Evolutionary conservation across 1,140 invertebrate species (phyloP), one percentile per base, ranked within the genome.

Genomic region (Drosophila lacteicornis): DNA sequence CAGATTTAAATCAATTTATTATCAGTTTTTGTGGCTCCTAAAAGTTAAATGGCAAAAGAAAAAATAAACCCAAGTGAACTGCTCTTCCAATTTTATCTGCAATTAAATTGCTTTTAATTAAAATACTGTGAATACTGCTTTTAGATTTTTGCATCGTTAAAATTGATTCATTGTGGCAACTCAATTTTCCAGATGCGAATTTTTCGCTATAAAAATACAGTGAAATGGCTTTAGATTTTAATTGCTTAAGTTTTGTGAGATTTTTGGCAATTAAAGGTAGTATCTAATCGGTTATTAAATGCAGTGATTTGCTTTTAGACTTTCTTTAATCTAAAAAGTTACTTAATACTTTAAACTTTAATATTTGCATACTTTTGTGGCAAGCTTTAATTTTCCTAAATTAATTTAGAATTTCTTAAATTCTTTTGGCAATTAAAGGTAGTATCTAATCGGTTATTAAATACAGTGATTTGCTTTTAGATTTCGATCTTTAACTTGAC

Each of bases 11-110:
- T 58, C 22, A 40, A 53, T 45, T 58, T 74, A 51, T 50, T 42
- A 50, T 50, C 33, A 58, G 67, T 69, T 78, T 56, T 57, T 68
- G 78, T 79, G 80, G 56, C 55, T 46, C 40, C 45, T 46, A 38
- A 70, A 67, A 75, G 33, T 43, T 60, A 22, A 42, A 50, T 15
- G 25, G 53, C 36, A 63, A 63, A 12, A 42, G 1, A 40, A 56
- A 40, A 56, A 56, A 62, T 22, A 27, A 68, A 45, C 8, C 17
- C 8, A 47, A 49, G 55, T 60, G 43, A 60, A 60, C 19, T 49
- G 17, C 27, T 49, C 27, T 33, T 9, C 9, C 5, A 49, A n/a
- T 60, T 60, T 19, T 56, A 56, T 56, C 36, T 56, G 53, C 27
- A 46, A 45, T 63, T 59, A 11, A 30, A 59, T 19, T 15, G 15